Conservation (phyloP, 2,113 vertebrate genomes). For the Eonycteris spelaea region DNA sequence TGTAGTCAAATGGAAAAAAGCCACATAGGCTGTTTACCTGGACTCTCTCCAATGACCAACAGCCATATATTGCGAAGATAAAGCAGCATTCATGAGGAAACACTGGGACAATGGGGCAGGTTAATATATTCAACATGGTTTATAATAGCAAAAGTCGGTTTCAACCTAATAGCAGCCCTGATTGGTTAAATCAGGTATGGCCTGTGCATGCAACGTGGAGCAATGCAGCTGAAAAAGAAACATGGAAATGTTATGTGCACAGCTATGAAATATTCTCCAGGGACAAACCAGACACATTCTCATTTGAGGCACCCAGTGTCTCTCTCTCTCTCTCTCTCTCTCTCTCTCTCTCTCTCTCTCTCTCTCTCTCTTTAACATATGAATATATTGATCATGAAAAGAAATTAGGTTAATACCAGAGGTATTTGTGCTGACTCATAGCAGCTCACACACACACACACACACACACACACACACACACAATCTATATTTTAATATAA, state of each 20-base stretch:
- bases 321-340: neutral
- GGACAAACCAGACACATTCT: neutral
- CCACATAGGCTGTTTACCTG: neutral
- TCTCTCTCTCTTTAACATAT: neutral
- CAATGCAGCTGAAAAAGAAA: neutral
- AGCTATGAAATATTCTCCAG: neutral
- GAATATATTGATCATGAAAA: neutral
- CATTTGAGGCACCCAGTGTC: neutral
- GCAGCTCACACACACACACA: neutral
- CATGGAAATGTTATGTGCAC: neutral
- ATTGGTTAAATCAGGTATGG: neutral
- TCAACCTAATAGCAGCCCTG: neutral
- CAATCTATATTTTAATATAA: neutral
- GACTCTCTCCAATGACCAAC: neutral
- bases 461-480: neutral
- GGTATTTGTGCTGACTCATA: neutral
- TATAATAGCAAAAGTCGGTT: neutral
- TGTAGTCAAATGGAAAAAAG: constrained; percentile 42
- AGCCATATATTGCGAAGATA: neutral
- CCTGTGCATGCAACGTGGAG: neutral
- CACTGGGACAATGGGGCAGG: neutral
- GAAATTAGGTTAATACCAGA: neutral
- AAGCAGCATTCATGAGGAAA: neutral
- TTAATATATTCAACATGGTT: neutral
- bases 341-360: too few relatives aligned